Evolutionary conservation across 2,797 vertebrate genomes (phyloP), one percentile per base, ranked within the genome.

Genomic region (Eulemur coronatus): DNA sequence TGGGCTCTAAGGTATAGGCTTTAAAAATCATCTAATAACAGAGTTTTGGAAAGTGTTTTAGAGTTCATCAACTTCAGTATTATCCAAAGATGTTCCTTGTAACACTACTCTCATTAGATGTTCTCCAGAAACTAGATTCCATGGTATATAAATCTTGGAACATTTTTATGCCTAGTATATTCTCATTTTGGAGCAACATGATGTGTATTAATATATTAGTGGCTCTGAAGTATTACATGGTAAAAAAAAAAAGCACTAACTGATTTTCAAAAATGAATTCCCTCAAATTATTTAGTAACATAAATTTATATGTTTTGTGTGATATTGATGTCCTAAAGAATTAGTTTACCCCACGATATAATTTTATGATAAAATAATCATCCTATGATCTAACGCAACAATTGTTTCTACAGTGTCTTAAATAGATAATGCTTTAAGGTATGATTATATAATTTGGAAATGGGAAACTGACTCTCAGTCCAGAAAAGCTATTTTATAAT

Each of bases 361-460:
- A 14, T n/a, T 93, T 91, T 70, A 43, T 69, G 35, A 86, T 59
- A 85, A 93, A 90, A 86, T 67, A 84, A 26, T 55, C 17, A 92
- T 46, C 17, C 13, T 96, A 79, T 87, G 14, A 65, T 70, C 22
- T 48, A 91, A 72, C 38, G 82, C 11, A 65, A 82, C 4, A 57
- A 57, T 79, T 92, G 2, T 6, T 84, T 84, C 20, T 59, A 28
- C 22, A 50, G 13, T 57, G 30, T 52, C 59, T 69, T 50, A 76
- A 86, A 73, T 33, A 92, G 38, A 89, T 43, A 85, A 48, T 78
- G 35, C 81, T 82, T 84, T 13, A 80, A 52, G 43, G 92, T 94
- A 76, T 92, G 43, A 70, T 41, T 43, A 41, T 72, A 35, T 43
- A 84, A 89, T 91, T 91, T 96, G 52, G n/a, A 96, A 90, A 84